Base-by-base conservation (phyloP, 2,888 invertebrate genomes). In the Lepidocyrtoides sp. region DNA sequence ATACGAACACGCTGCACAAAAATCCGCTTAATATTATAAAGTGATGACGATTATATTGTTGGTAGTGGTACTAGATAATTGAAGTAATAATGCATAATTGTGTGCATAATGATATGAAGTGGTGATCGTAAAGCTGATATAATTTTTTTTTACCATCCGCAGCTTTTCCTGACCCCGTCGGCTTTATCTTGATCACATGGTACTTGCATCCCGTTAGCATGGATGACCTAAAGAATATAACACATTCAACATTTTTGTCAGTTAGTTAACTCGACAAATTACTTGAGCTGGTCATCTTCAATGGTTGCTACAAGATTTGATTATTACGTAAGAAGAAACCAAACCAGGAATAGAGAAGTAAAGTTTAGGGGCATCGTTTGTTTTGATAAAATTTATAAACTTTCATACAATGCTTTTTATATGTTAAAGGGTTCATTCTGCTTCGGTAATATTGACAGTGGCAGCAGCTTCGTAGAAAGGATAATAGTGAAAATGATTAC, bases 191-290 rank as follows among this genome's bases (percentile, higher is more conserved):
- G 83, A 95, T 93, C 51, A 95, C 93, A 87, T 95, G 94, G 92
- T 95, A 95, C 89, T 95, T 95, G 44, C 95, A 94, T 12, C 95
- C 95, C 3, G 95, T 94, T 17, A 94, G 81, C 86, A 94, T 93
- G 51, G 93, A 93, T 17, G 93, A 92, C 72, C 91, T 91, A 54
- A 54, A 85, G 77, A 7, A 83, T n/a, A 17, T 79, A 79, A 54
- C 17, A 54, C 54, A 54, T n/a, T n/a, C n/a, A n/a, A n/a, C n/a
- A n/a, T n/a, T 54, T 79, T 23, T 75, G 54, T 79, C 54, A 79
- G 79, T 54, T 36, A 69, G 20, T 72, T 44, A 29, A 36, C 32
- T 77, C 14, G 8, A 77, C n/a, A 77, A 77, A 77, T 20, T 2
- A 41, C 41, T 69, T 69, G 17, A 69, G 41, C 26, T 12, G 23